These are phyloP conservation scores for Antennarius striatus DNA, from an alignment of 2,113 vertebrate species.

Conservation along the genomic window DNA sequence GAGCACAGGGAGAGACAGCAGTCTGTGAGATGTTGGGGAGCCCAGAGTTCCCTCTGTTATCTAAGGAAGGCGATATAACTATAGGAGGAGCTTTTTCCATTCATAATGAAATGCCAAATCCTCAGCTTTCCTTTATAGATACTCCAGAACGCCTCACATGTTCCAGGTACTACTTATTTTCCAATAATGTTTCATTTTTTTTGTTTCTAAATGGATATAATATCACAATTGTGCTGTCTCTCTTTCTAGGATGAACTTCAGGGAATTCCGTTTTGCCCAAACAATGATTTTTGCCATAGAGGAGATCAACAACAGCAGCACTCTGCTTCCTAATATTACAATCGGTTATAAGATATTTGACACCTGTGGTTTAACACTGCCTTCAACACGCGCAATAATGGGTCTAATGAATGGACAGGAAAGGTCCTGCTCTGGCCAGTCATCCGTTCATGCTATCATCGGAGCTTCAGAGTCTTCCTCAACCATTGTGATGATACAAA, in stretches of 20 bases:
- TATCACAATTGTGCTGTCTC: neutral
- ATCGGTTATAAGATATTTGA: slow-evolving; percentile 80
- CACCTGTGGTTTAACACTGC: slow-evolving; percentile 73
- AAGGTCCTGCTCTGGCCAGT: slow-evolving; percentile 53
- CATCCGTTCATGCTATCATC: slow-evolving; percentile 76
- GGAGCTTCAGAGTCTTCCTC: slow-evolving; percentile 81
- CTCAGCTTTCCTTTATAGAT: slow-evolving; percentile 52
- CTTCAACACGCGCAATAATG: slow-evolving; percentile 73
- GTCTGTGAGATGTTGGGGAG: slow-evolving; percentile 66
- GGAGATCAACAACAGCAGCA: slow-evolving; percentile 78
- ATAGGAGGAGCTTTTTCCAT: slow-evolving; percentile 78
- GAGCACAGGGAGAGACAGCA: slow-evolving; percentile 25
- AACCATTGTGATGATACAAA: slow-evolving; percentile 75
- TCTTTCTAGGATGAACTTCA: slow-evolving; percentile 68
- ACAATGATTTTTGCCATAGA: slow-evolving; percentile 82
- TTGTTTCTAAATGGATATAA: neutral
- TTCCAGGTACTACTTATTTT: slow-evolving; percentile 62
- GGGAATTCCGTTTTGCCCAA: slow-evolving; percentile 78
- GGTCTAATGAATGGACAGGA: slow-evolving; percentile 71
- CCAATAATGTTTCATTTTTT: neutral
- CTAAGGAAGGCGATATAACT: slow-evolving; percentile 68
- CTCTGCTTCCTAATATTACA: slow-evolving; percentile 73
- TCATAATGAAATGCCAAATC: slow-evolving; percentile 60
- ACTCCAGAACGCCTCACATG: slow-evolving; percentile 65
- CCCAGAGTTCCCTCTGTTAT: slow-evolving; percentile 70